Evolutionary conservation across 2,888 invertebrate species (phyloP), one percentile per base, ranked within the genome.

Genomic region (Cheilosia vulpina): DNA sequence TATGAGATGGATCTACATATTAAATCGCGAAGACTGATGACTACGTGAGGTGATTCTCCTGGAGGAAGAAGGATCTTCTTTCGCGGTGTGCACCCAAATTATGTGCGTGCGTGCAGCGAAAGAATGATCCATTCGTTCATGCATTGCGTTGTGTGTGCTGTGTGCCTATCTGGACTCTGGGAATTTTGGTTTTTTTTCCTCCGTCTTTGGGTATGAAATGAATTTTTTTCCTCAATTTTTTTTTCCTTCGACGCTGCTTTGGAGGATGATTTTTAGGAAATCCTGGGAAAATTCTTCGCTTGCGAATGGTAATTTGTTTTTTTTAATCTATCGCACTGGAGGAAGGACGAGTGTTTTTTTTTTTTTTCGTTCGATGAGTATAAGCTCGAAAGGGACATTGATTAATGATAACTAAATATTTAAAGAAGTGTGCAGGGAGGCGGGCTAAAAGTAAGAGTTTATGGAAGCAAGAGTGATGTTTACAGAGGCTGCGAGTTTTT

Each of bases 1-100:
- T 76, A 81, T 81, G 85, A 81, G 85, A 77, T 77, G 85, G 85
- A 85, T 85, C 81, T 85, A 81, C 85, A 85, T 85, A 85, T 77
- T 85, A 68, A 85, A 87, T 73, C 79, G 83, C 82, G 72, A 77
- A 47, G 60, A 75, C 57, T 68, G 80, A 76, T 66, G 78, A 76
- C 60, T 73, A 87, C 81, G 85, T 85, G 72, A 80, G 75, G 79
- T 83, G 73, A 60, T 68, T 82, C 83, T 76, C 15, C 27, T 45
- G 13, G 71, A 47, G 50, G 34, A 76, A 79, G 62, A 83, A 81
- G 76, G 87, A 84, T 87, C 79, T 87, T 81, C 87, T 68, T 76
- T 77, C 81, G 85, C 85, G 85, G 81, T 85, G 81, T 85, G 85
- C 85, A 85, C 85, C 77, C 69, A 82, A 65, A 73, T 77, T 68